Evolutionary conservation across 2,888 invertebrate species (phyloP).

Genomic region (Colletes collaris): DNA sequence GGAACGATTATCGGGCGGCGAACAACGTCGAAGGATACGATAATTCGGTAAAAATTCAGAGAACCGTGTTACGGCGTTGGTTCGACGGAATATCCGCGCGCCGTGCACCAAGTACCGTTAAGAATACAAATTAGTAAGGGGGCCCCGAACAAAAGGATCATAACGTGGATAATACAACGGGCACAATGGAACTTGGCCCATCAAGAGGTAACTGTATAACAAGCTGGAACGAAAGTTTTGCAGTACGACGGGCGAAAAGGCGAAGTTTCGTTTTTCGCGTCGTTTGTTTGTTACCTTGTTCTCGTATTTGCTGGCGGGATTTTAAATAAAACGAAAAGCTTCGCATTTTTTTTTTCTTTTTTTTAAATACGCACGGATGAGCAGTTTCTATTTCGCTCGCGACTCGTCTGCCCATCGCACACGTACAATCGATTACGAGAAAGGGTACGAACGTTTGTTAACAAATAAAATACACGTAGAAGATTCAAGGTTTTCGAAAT

Average conservation of each 20-base stretch:
- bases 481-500: no score
- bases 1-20: conserved; percentile 29
- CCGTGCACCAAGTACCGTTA: no score
- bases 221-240: conserved; percentile 26
- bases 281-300: conserved; percentile 4
- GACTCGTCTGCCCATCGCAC: neutral
- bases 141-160: neutral
- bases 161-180: conserved; percentile 12
- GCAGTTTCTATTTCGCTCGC: conserved; percentile 42
- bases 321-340: conserved; percentile 44
- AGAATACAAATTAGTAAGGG: neutral
- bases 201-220: conserved; percentile 48
- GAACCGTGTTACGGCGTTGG: no score
- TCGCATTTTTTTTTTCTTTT: conserved; percentile 9
- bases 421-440: neutral
- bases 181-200: conserved; percentile 53
- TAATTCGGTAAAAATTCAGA: no score
- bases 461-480: no score
- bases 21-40: neutral
- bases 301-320: conserved; percentile 27
- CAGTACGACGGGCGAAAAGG: conserved; percentile 20
- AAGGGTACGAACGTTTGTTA: no score
- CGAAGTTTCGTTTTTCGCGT: conserved; percentile 35
- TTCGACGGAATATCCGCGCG: no score
- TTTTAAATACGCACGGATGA: conserved; percentile 21